These are phyloP conservation scores for Crotalus horridus DNA, from an alignment of 2,113 vertebrate genomes.

Conservation along the genomic window DNA sequence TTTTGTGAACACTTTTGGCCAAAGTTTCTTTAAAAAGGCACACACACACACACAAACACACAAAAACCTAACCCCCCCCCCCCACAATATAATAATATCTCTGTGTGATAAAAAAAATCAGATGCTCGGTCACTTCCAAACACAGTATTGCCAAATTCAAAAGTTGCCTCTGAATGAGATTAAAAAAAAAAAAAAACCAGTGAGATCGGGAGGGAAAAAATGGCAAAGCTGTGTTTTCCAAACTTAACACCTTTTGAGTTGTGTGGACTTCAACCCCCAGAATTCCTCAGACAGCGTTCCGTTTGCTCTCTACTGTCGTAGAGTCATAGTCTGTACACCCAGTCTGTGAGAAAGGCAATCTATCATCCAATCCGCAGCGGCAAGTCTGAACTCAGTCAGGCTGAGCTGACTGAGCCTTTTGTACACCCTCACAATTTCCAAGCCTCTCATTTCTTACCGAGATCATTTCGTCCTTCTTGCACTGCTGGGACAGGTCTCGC, in stretches of 20 bases:
- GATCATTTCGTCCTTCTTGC: slow-evolving; percentile 91
- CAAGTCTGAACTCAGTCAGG: neutral
- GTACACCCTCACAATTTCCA: neutral
- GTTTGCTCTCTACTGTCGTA: neutral
- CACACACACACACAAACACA: neutral
- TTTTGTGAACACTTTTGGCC: neutral
- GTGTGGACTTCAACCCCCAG: neutral
- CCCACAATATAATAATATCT: neutral
- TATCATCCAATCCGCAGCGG: neutral
- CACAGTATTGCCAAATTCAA: neutral
- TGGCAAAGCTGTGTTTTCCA: neutral
- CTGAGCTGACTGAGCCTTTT: neutral
- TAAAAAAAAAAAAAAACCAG: neutral
- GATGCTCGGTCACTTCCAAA: neutral
- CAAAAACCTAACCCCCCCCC: no score
- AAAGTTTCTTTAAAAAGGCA: neutral
- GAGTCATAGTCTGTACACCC: neutral
- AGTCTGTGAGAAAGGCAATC: neutral
- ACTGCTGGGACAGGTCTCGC: slow-evolving; percentile 91
- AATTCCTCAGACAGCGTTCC: neutral
- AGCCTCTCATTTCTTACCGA: slow-evolving; percentile 76
- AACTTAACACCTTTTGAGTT: neutral
- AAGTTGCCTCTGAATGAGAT: neutral
- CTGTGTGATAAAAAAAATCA: neutral
- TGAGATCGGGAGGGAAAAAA: neutral